A percentile compares a stretch with the other conserved stretches of the same genome.
These are phyloP conservation scores for Microtus montanus DNA, from an alignment of 2,113 vertebrate genomes.

Conservation along the genomic window DNA sequence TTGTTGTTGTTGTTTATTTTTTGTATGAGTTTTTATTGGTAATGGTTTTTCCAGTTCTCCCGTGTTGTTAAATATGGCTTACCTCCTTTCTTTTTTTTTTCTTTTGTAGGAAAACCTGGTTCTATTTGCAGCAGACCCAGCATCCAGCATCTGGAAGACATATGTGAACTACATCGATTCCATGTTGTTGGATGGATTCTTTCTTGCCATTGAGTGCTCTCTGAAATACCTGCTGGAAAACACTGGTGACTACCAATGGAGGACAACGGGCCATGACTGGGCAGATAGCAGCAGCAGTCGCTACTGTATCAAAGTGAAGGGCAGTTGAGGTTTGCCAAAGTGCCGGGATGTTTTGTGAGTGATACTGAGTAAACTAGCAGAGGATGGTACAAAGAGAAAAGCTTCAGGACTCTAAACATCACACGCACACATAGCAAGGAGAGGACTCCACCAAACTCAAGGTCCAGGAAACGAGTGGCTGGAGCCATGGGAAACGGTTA, in stretches of 20 bases:
- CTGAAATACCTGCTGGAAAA: conserved; percentile 94
- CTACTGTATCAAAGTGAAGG: background rate
- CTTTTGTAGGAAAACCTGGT: conserved; percentile 89
- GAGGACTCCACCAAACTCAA: background rate
- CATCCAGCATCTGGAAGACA: conserved; percentile 89
- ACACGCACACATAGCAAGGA: background rate
- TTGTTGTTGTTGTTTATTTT: background rate
- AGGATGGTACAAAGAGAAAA: background rate
- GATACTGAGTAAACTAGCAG: background rate
- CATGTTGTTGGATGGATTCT: conserved; percentile 93
- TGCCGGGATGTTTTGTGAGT: background rate
- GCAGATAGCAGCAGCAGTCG: background rate
- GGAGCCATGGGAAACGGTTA: background rate
- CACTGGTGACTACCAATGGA: conserved; percentile 86
- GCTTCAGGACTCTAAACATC: background rate
- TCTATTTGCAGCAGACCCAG: conserved; percentile 88
- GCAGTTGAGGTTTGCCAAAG: background rate
- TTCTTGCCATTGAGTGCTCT: conserved; percentile 90
- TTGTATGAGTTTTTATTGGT: background rate
- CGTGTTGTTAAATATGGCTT: conserved; percentile 1
- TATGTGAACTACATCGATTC: conserved; percentile 94
- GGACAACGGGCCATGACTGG: background rate
- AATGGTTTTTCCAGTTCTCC: background rate
- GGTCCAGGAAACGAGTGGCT: background rate
- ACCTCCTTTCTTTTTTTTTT: conserved; percentile 26